Percentiles rank a stretch among this genome's conserved stretches.
Evolutionary conservation across 1,140 invertebrate genomes (phyloP).

Genomic region (Hycleus phaleratus): DNA sequence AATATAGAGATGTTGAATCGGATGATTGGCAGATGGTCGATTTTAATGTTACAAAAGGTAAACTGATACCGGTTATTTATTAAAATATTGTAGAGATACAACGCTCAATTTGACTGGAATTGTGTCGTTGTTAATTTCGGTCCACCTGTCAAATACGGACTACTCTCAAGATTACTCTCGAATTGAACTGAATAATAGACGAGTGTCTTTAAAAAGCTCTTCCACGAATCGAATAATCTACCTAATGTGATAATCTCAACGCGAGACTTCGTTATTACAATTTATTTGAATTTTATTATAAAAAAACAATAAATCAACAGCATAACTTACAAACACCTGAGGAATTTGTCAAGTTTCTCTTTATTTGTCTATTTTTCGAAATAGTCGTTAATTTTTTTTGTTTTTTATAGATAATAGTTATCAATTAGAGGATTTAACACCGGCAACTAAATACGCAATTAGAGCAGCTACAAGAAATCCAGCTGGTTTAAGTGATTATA

Average conservation of each 20-base stretch:
- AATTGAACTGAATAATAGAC: too few species aligned
- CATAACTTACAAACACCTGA: too few species aligned
- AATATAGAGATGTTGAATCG: slow-evolving; percentile 19
- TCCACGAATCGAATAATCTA: too few species aligned
- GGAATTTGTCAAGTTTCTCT: too few species aligned
- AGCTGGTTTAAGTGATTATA: slow-evolving; percentile 34
- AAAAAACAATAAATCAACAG: too few species aligned
- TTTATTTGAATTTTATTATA: too few species aligned
- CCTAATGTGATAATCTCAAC: too few species aligned
- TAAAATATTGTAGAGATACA: background rate
- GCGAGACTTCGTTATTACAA: too few species aligned
- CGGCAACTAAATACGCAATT: slow-evolving; percentile 33
- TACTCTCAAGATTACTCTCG: too few species aligned
- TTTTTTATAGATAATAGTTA: slow-evolving; percentile 29
- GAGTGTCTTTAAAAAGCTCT: too few species aligned
- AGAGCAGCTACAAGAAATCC: slow-evolving; percentile 33
- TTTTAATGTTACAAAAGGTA: slow-evolving; percentile 25
- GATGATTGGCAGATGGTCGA: slow-evolving; percentile 20
- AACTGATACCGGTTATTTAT: background rate
- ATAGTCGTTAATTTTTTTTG: background rate
- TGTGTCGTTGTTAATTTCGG: too few species aligned
- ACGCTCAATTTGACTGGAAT: background rate
- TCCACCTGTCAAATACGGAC: too few species aligned
- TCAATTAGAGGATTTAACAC: slow-evolving; percentile 20
- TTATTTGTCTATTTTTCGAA: background rate